Base-by-base conservation (phyloP, 2,888 invertebrate genomes). In the Ecliptopera silaceata region DNA sequence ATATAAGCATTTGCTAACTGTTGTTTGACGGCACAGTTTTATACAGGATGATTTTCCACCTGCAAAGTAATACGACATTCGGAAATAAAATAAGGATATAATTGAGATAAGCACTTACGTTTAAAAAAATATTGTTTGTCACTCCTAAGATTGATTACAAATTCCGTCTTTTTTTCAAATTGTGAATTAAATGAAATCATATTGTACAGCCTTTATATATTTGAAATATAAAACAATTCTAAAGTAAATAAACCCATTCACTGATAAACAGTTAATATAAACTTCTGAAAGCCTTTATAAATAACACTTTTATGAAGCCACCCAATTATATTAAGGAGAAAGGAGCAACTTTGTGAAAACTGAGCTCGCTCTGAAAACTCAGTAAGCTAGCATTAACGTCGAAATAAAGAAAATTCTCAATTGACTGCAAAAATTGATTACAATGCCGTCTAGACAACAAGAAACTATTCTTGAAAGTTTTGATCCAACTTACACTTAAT, bases 341-440 rank as follows among this genome's bases (percentile, higher is more conserved):
- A 54, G 46, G 34, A 15, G 12, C 39, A 46, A 54, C 34, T 43
- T 50, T 17, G 39, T 50, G 46, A 59, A 54, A 50, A 54, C 48
- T 36, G 42, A 44, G 41, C 41, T 47, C 17, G 10, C 26, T 59
- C 46, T 38, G 50, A 51, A 46, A 53, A 43, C 43, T 51, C 34
- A 20, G 39, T 45, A 53, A 53, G 45, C 44, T 41, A 31, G 3
- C 45, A 58, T 53, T 57, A 48, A 43, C 56, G 47, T 65, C 59
- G 42, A 45, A 67, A 64, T 69, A 72, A 68, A 68, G 57, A 59
- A 63, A 66, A 68, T 56, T 65, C 68, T 59, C 60, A 70, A 71
- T 72, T 65, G 70, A 67, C 66, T 72, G 71, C 69, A 62, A 70
- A 74, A 71, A 72, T 75, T 75, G 72, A 75, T 72, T 75, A 68